Base-by-base conservation (phyloP, 2,888 invertebrate species). In the Ernsta delagoae region DNA sequence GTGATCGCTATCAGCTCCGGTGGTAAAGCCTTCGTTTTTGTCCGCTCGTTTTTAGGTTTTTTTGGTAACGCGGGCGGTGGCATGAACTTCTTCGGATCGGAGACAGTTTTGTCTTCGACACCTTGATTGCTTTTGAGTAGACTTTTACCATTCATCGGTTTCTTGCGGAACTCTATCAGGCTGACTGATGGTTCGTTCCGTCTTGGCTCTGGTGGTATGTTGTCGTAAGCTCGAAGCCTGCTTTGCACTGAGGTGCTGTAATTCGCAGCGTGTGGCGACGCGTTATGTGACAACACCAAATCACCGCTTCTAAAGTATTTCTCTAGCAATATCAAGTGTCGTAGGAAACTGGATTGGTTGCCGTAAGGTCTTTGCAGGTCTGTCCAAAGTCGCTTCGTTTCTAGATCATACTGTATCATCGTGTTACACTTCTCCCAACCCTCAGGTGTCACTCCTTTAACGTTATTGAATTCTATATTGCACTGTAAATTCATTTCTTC, bases 361-460 rank as follows among this genome's bases (percentile, higher is more conserved):
- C 97, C 98, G 77, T 98, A 98, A 0, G 98, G 98, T 81, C 97
- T 95, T 80, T 97, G 97, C 50, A 98, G 83, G 75, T 97, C 96
- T 72, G 96, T 96, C 97, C 97, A 98, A 3, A 97, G 90, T 5
- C 95, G 94, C 70, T 96, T 96, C 0, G 97, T 97, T n/a, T 97
- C 97, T 11, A 94, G 93, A 78, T 97, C 97, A 74, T 97, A 97
- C 78, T 97, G 97, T 65, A 98, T 95, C 77, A 96, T 95, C 0
- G 96, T 95, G 73, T 95, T 95, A 75, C 97, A 96, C 71, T 97
- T 96, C 75, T 97, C 97, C 97, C 97, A 97, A 0, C 97, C 97
- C 78, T 97, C 97, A 0, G 97, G 96, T 0, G 97, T 97, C 0
- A 96, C 94, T 0, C 96, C 96, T 77, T 95, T 95, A 0, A 95